Percentiles rank a stretch among this genome's conserved stretches.
These are phyloP conservation scores for Sialia sialis DNA, from an alignment of 2,113 vertebrate genomes.

Conservation along the genomic window DNA sequence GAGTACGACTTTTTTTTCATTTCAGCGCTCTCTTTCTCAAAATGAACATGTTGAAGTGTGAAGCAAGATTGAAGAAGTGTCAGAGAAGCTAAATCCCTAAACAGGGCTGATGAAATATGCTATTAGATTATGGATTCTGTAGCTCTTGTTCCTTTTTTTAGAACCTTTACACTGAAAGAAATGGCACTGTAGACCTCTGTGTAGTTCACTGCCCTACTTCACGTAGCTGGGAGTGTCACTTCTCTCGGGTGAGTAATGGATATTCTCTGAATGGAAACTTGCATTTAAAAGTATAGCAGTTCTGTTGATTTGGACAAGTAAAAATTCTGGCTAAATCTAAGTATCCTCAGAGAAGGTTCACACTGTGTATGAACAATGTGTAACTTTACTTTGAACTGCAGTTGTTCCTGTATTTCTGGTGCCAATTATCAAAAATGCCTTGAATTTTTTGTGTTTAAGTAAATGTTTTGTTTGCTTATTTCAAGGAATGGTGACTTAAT, in stretches of 20 bases:
- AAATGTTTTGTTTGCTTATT: conserved; percentile 2
- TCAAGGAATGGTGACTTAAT: neutral
- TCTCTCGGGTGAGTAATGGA: neutral
- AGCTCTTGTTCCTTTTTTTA: neutral
- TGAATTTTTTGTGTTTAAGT: conserved; percentile 4
- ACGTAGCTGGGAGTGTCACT: neutral
- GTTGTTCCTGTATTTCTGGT: neutral
- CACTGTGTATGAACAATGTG: neutral
- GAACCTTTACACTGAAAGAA: neutral
- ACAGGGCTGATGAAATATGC: neutral
- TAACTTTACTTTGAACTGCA: neutral
- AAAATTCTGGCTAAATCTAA: neutral
- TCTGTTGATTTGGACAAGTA: neutral
- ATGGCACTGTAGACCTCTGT: neutral
- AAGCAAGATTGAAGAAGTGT: neutral
- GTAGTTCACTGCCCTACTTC: neutral
- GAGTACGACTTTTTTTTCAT: neutral
- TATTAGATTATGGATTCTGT: neutral
- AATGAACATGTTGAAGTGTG: neutral
- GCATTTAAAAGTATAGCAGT: neutral
- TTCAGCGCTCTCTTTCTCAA: neutral
- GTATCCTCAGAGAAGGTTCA: neutral
- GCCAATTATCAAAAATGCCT: conserved; percentile 34
- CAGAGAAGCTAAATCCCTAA: neutral
- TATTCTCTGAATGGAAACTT: neutral